Percentiles rank a stretch among this genome's conserved stretches.
Conservation (phyloP, 2,797 vertebrate genomes). For the Gobio occitaniae region DNA sequence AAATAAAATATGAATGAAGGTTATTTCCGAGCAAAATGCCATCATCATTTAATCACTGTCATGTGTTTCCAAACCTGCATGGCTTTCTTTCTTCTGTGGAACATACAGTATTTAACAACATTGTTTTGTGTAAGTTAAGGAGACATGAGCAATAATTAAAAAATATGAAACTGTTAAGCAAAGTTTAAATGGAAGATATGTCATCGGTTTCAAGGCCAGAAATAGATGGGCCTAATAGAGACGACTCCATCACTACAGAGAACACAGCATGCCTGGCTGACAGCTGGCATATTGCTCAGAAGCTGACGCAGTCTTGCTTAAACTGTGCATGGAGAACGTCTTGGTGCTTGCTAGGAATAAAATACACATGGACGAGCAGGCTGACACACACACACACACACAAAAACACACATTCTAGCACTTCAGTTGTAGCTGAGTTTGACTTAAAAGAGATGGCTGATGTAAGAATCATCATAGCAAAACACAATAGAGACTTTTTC, state of each 20-base stretch:
- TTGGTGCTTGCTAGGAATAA: constrained; percentile 18
- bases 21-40: not conserved
- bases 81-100: not conserved
- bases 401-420: not conserved
- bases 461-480: constrained; percentile 19
- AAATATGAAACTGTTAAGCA: constrained; percentile 6
- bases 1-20: not conserved
- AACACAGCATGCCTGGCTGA: constrained; percentile 49
- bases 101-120: not conserved
- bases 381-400: constrained; percentile 58
- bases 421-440: not conserved
- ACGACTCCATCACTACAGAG: constrained; percentile 36
- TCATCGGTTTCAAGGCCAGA: constrained; percentile 28
- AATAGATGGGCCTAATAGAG: constrained; percentile 52
- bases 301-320: constrained; percentile 47
- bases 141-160: constrained; percentile 9
- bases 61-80: not conserved
- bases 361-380: constrained; percentile 37
- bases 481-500: not conserved
- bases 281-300: constrained; percentile 54
- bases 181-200: constrained; percentile 34
- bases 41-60: not conserved
- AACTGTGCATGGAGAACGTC: constrained; percentile 41
- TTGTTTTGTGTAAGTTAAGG: not conserved
- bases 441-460: constrained; percentile 3